A percentile compares a stretch with the other conserved stretches of the same genome.
Evolutionary conservation across 2,113 vertebrate species (phyloP).

Genomic region (Colaptes auratus): DNA sequence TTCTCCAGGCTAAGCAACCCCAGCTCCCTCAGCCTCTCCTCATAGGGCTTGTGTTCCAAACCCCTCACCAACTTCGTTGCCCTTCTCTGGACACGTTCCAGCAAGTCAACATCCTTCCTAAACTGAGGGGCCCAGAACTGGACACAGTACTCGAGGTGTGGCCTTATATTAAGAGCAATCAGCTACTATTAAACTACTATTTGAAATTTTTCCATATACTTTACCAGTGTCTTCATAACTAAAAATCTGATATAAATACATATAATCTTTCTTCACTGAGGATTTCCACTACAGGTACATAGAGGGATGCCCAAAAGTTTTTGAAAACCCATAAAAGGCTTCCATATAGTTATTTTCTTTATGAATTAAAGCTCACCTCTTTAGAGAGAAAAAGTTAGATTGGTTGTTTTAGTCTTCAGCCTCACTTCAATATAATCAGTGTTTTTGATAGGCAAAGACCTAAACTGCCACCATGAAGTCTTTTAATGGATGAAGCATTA

Average conservation of each 20-base stretch:
- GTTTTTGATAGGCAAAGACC: not conserved
- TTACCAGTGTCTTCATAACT: not conserved
- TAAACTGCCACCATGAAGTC: not conserved
- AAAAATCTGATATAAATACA: not conserved
- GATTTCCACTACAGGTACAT: not conserved
- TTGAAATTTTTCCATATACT: not conserved
- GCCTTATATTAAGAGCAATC: not conserved
- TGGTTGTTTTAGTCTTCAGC: not conserved
- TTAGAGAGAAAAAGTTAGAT: not conserved
- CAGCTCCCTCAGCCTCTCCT: too few relatives aligned
- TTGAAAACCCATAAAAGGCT: not conserved
- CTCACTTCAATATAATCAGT: not conserved
- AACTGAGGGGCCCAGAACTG: too few relatives aligned
- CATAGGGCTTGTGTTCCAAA: too few relatives aligned
- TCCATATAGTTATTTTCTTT: not conserved
- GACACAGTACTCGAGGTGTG: too few relatives aligned
- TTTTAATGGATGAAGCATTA: not conserved
- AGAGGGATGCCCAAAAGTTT: not conserved
- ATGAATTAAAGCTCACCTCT: not conserved
- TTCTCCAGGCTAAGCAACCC: too few relatives aligned
- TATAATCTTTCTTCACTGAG: not conserved
- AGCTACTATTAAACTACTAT: not conserved
- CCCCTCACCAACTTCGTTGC: too few relatives aligned
- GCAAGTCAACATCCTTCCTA: too few relatives aligned
- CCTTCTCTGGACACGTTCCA: too few relatives aligned